Percentiles rank a stretch among this genome's conserved stretches.
Evolutionary conservation across 2,113 vertebrate genomes (phyloP).

Genomic region (Hystrix brachyura): DNA sequence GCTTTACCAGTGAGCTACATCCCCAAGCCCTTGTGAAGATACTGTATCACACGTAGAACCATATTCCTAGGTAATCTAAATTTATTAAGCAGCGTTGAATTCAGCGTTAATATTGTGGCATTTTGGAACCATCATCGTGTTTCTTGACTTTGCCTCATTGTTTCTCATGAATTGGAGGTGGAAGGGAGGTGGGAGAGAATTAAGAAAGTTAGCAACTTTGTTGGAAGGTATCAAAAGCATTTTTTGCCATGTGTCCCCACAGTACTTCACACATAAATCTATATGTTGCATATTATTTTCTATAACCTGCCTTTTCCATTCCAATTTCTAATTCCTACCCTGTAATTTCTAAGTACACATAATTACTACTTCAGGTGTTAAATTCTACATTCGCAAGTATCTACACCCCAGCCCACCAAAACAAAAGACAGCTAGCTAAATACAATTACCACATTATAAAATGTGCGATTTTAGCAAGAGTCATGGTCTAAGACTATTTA

Average conservation of each 20-base stretch:
- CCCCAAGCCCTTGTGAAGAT: background rate
- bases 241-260: slow-evolving; percentile 74
- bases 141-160: slow-evolving; percentile 48
- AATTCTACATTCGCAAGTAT: slow-evolving; percentile 78
- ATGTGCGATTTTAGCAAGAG: slow-evolving; percentile 83
- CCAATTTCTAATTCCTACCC: slow-evolving; percentile 81
- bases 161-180: slow-evolving; percentile 71
- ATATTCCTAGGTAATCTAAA: background rate
- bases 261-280: slow-evolving; percentile 74
- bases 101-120: slow-evolving; percentile 8
- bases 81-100: slow-evolving; percentile 9
- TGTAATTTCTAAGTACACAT: slow-evolving; percentile 85
- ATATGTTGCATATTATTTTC: slow-evolving; percentile 79
- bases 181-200: slow-evolving; percentile 70
- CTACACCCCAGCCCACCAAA: slow-evolving; percentile 82
- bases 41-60: background rate
- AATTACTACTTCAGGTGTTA: slow-evolving; percentile 86
- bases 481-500: slow-evolving; percentile 72
- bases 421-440: slow-evolving; percentile 85
- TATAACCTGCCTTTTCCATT: slow-evolving; percentile 82
- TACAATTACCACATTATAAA: slow-evolving; percentile 83
- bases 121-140: slow-evolving; percentile 45
- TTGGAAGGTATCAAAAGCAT: slow-evolving; percentile 70
- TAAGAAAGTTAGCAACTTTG: slow-evolving; percentile 74
- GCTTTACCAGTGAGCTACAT: too few relatives aligned